Percentiles rank a stretch among this genome's conserved stretches.
Conservation (phyloP, 2,797 vertebrate genomes). For the Hapalemur alaotrensis region DNA sequence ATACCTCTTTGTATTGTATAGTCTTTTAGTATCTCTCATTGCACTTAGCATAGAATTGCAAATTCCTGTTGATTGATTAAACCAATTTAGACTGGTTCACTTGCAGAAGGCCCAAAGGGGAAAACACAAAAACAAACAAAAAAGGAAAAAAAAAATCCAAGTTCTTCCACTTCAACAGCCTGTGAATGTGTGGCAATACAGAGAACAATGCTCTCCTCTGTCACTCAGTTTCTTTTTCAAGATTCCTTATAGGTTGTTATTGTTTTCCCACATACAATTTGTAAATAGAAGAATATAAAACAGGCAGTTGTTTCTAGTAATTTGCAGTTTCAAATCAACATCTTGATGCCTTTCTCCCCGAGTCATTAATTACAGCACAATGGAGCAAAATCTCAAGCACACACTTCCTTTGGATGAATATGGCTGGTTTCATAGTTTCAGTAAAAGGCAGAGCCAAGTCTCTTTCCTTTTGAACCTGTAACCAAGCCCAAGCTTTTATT, state of each 20-base stretch:
- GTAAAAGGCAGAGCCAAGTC: neutral
- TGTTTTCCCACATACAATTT: neutral
- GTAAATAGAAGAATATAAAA: constrained; percentile 51
- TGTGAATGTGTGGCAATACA: neutral
- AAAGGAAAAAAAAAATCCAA: neutral
- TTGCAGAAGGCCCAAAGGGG: constrained; percentile 60
- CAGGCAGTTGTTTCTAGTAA: neutral
- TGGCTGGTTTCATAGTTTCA: neutral
- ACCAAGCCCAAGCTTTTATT: neutral
- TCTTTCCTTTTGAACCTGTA: neutral
- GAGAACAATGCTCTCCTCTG: neutral
- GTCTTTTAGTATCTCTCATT: constrained; percentile 54
- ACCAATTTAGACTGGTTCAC: constrained; percentile 64
- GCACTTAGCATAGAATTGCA: constrained; percentile 69
- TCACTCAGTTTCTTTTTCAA: neutral
- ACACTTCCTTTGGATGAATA: neutral
- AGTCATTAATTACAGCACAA: constrained; percentile 57
- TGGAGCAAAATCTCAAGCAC: neutral
- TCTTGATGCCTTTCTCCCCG: neutral
- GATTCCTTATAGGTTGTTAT: constrained; percentile 10
- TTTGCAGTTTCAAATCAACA: constrained; percentile 11
- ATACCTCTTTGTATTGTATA: neutral
- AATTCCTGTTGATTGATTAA: constrained; percentile 74
- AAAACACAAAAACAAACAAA: constrained; percentile 66
- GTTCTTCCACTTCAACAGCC: constrained; percentile 11